phyloP scores from a whole-genome alignment of 2,797 vertebrate genomes.

The Okamejei kenojei region DNA sequence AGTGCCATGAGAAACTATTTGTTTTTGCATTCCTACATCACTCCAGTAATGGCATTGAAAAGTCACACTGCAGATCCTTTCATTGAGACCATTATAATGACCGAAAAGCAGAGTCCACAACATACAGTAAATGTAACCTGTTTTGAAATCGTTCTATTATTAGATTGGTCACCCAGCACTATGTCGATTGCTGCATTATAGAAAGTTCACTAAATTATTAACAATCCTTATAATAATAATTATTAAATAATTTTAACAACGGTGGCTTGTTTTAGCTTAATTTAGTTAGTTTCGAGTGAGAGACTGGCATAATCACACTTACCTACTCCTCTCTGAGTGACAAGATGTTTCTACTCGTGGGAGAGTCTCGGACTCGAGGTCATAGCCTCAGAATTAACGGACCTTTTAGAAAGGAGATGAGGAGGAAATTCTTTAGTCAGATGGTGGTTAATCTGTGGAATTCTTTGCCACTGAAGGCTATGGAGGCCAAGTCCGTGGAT shows the following conservation, averaged over 20 bases:
- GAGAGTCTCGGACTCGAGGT: too few relatives aligned
- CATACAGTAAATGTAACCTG: background rate
- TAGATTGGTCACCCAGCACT: background rate
- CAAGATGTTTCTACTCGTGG: too few relatives aligned
- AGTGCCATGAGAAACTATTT: background rate
- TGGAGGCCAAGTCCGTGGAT: too few relatives aligned
- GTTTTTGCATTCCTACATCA: background rate
- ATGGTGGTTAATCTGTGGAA: too few relatives aligned
- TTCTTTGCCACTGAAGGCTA: too few relatives aligned
- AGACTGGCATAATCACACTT: background rate
- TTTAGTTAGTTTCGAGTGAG: background rate
- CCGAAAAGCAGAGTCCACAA: background rate
- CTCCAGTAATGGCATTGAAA: background rate
- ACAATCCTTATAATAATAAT: too few relatives aligned
- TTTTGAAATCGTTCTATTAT: background rate
- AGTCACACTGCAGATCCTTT: constrained; percentile 24
- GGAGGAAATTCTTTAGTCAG: too few relatives aligned
- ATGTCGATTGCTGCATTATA: background rate
- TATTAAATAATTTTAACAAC: background rate
- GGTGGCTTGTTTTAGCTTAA: too few relatives aligned
- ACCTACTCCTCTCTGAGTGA: too few relatives aligned
- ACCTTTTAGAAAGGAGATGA: too few relatives aligned
- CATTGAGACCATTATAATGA: background rate
- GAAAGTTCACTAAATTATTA: background rate
- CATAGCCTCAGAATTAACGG: too few relatives aligned